phyloP scores from a whole-genome alignment of 2,888 invertebrate genomes.

The Papilio protenor region DNA sequence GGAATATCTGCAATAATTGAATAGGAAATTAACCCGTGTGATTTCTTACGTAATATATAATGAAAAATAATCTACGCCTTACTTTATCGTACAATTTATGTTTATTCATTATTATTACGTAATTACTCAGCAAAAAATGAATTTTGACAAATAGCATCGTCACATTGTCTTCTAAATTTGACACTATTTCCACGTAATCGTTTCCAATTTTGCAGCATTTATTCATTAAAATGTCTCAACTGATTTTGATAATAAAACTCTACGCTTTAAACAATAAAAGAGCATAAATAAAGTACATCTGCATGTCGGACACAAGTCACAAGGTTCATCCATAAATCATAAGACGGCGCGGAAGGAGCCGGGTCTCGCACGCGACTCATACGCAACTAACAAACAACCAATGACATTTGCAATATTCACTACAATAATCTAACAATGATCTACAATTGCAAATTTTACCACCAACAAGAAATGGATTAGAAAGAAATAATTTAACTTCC shows the following conservation, averaged over 20 bases:
- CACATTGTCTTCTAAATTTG: no score
- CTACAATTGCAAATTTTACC: not conserved
- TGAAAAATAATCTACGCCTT: not conserved
- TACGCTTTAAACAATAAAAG: not conserved
- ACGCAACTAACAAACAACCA: constrained; percentile 7
- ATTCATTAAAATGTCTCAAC: not conserved
- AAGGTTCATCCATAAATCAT: constrained; percentile 39
- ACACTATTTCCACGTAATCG: not conserved
- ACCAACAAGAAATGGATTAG: not conserved
- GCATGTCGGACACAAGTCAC: constrained; percentile 7
- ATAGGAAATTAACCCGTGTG: constrained; percentile 19
- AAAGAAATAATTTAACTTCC: not conserved
- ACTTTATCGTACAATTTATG: no score
- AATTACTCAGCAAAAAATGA: no score
- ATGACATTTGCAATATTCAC: not conserved
- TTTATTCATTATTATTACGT: no score
- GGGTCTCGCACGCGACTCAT: constrained; percentile 15
- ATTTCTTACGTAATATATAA: not conserved
- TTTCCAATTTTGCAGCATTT: not conserved
- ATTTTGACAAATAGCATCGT: no score
- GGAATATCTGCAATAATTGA: constrained; percentile 39
- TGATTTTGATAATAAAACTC: not conserved
- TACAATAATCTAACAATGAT: not conserved
- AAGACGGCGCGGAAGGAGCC: constrained; percentile 34
- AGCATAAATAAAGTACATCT: constrained; percentile 2